phyloP scores from a whole-genome alignment of 2,797 vertebrate species.

The Mionectes olivaceus region DNA sequence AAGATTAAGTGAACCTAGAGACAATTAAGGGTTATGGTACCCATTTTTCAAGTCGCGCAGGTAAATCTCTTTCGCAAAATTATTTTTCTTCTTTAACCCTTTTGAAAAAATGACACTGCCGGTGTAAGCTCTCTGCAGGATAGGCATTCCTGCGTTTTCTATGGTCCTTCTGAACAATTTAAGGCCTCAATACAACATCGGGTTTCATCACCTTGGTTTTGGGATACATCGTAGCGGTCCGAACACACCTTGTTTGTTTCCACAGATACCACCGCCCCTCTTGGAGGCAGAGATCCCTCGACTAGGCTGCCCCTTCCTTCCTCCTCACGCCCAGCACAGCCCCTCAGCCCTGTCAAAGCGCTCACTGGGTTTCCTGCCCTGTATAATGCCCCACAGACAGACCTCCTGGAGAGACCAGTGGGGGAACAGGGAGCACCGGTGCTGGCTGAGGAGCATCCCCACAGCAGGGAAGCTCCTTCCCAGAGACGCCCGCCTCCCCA shows the following conservation, averaged over 20 bases:
- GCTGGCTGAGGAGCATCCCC: background rate
- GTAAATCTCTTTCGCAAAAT: background rate
- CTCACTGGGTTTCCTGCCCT: background rate
- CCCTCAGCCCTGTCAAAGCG: background rate
- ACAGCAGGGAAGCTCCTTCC: background rate
- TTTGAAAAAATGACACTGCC: background rate
- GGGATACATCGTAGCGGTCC: background rate
- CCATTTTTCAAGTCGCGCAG: rapidly evolving
- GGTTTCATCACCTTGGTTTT: background rate
- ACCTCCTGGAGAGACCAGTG: rapidly evolving
- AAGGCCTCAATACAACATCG: background rate
- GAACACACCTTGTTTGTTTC: background rate
- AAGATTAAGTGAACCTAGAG: background rate
- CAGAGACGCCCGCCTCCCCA: background rate
- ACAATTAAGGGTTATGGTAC: background rate
- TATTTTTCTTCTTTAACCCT: background rate
- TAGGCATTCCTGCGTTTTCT: background rate
- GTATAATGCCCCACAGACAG: rapidly evolving
- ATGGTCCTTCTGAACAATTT: background rate
- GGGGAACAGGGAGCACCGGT: background rate
- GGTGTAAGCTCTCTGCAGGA: background rate
- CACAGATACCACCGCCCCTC: rapidly evolving
- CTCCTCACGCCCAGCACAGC: background rate
- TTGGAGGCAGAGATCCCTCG: rapidly evolving
- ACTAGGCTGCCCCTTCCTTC: too few species aligned